These are phyloP conservation scores for Sebastes nivosus DNA, from an alignment of 2,797 vertebrate species.

Conservation along the genomic window DNA sequence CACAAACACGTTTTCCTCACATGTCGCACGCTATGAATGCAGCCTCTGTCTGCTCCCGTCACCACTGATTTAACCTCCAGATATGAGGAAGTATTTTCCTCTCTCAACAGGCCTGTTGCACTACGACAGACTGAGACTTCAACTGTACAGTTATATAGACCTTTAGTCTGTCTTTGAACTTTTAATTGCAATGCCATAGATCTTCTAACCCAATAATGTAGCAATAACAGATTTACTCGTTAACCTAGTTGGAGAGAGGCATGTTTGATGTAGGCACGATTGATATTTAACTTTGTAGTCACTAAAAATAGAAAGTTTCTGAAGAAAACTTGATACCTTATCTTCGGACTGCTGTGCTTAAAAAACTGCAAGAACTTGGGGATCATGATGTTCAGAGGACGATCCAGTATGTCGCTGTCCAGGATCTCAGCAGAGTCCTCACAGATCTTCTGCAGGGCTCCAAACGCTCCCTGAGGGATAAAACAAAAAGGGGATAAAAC, in stretches of 20 bases:
- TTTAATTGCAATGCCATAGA: background rate
- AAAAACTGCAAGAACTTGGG: conserved; percentile 98
- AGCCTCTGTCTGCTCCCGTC: conserved; percentile 1
- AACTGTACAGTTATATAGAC: background rate
- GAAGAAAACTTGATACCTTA: conserved; percentile 80
- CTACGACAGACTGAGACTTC: background rate
- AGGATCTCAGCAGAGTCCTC: conserved; percentile 98
- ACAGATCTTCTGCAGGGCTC: conserved; percentile 97
- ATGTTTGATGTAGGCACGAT: background rate
- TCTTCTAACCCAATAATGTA: background rate
- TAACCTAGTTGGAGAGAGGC: background rate
- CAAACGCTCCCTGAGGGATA: conserved; percentile 89
- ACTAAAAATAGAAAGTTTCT: background rate
- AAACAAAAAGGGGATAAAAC: background rate
- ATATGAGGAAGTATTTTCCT: conserved; percentile 2
- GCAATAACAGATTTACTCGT: background rate
- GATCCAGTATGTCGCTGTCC: conserved; percentile 95
- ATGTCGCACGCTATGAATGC: conserved; percentile 44
- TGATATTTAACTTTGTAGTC: background rate
- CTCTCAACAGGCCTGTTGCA: background rate
- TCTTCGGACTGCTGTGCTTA: conserved; percentile 97
- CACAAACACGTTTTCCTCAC: conserved; percentile 33
- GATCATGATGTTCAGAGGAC: conserved; percentile 98
- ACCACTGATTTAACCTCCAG: background rate
- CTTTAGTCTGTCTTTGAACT: background rate